These are phyloP conservation scores for Spilosoma lubricipeda DNA, from an alignment of 2,888 invertebrate genomes.

Conservation along the genomic window DNA sequence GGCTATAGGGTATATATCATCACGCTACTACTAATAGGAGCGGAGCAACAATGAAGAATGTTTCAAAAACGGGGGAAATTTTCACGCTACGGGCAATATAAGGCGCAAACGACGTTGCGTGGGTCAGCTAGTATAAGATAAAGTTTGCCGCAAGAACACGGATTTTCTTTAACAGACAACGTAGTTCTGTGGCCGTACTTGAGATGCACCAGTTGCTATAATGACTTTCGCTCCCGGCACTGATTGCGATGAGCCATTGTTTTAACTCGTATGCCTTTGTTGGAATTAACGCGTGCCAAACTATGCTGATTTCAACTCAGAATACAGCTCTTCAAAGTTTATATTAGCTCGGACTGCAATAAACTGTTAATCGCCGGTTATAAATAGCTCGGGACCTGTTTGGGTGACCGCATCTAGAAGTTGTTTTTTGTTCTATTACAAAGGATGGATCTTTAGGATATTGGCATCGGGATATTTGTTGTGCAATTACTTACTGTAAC, in stretches of 20 bases:
- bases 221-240: conserved; percentile 53
- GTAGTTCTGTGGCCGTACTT: conserved; percentile 26
- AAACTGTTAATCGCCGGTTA: conserved; percentile 54
- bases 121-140: no score
- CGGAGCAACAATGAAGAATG: no score
- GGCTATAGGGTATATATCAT: no score
- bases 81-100: no score
- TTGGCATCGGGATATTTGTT: background rate
- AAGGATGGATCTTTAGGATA: conserved; percentile 31
- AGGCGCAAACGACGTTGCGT: no score
- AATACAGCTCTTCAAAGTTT: conserved; percentile 13
- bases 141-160: background rate
- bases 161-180: background rate
- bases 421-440: conserved; percentile 43
- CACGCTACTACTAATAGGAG: no score
- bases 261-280: conserved; percentile 61
- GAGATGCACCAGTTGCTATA: conserved; percentile 47
- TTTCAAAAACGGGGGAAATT: no score
- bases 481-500: background rate
- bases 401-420: conserved; percentile 50
- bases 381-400: conserved; percentile 60
- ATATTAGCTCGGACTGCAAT: conserved; percentile 23
- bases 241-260: conserved; percentile 63
- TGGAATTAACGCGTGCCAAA: conserved; percentile 44
- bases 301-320: conserved; percentile 33